Percentiles rank a stretch among this genome's conserved stretches.
These are phyloP conservation scores for Rapana venosa DNA, from an alignment of 2,888 invertebrate species.

Conservation along the genomic window DNA sequence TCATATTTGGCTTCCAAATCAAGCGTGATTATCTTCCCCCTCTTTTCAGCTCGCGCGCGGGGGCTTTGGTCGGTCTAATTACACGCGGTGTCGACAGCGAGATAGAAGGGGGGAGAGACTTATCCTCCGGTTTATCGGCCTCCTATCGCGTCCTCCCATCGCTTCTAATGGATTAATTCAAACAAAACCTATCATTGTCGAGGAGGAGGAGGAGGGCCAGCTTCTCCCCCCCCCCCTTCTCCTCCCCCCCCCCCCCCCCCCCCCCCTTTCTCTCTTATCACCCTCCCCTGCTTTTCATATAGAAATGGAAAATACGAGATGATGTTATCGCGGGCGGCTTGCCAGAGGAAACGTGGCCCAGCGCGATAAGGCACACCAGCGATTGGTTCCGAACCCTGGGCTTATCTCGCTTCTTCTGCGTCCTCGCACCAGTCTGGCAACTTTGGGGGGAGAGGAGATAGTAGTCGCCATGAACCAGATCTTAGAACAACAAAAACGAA, in stretches of 20 bases:
- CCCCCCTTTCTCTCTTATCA: conserved; percentile 55
- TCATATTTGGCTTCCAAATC: conserved; percentile 65
- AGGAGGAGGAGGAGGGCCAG: conserved; percentile 58
- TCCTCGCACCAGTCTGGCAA: conserved; percentile 46
- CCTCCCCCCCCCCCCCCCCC: too few relatives aligned
- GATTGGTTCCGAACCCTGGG: conserved; percentile 46
- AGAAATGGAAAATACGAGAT: conserved; percentile 71
- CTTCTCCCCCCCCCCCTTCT: conserved; percentile 40
- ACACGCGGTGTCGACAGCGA: conserved; percentile 66
- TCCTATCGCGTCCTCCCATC: conserved; percentile 54
- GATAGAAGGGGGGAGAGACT: conserved; percentile 56
- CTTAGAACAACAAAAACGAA: conserved; percentile 47
- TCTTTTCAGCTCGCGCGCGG: conserved; percentile 58
- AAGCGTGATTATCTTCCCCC: conserved; percentile 65
- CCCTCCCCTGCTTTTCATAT: conserved; percentile 61
- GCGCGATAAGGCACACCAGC: conserved; percentile 55
- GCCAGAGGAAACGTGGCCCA: conserved; percentile 55
- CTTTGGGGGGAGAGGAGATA: conserved; percentile 36
- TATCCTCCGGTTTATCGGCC: conserved; percentile 56
- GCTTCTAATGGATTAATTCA: conserved; percentile 71
- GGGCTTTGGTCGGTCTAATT: conserved; percentile 66
- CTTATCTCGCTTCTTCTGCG: conserved; percentile 48
- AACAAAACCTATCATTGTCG: conserved; percentile 69
- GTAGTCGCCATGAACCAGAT: conserved; percentile 48
- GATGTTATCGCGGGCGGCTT: conserved; percentile 61